Conservation (phyloP, 2,113 vertebrate species). For the Hyperopisus bebe region DNA sequence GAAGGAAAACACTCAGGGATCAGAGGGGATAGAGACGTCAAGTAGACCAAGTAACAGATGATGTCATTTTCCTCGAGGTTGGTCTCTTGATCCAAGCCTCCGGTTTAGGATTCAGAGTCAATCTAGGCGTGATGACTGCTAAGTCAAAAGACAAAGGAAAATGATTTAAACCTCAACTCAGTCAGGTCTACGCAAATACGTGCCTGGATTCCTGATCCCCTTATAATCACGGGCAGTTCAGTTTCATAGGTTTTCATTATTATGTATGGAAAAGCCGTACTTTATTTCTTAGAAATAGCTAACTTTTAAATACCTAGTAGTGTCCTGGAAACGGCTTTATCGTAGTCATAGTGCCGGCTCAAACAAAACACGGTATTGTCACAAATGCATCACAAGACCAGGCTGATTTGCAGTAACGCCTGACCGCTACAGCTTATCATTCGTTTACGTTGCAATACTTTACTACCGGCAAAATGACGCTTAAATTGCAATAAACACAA, state of each 20-base stretch:
- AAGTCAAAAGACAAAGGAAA: neutral
- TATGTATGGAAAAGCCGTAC: neutral
- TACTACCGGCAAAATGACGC: neutral
- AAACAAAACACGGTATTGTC: slow-evolving; percentile 8
- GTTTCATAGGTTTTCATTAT: neutral
- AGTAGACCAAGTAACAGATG: neutral
- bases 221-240: neutral
- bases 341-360: neutral
- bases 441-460: neutral
- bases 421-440: neutral
- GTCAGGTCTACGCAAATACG: neutral
- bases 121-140: slow-evolving; percentile 2
- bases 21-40: slow-evolving; percentile 1
- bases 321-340: neutral
- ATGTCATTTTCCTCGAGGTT: neutral
- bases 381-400: neutral
- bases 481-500: neutral
- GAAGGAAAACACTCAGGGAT: neutral
- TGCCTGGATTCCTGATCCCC: neutral
- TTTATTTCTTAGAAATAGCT: neutral
- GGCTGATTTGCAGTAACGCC: neutral
- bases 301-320: neutral
- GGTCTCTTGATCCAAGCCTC: neutral
- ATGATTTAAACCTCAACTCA: neutral
- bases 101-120: neutral